These are phyloP conservation scores for Dendrophyllia cribrosa DNA, from an alignment of 64 coral and sea anemone genomes.

Conservation along the genomic window DNA sequence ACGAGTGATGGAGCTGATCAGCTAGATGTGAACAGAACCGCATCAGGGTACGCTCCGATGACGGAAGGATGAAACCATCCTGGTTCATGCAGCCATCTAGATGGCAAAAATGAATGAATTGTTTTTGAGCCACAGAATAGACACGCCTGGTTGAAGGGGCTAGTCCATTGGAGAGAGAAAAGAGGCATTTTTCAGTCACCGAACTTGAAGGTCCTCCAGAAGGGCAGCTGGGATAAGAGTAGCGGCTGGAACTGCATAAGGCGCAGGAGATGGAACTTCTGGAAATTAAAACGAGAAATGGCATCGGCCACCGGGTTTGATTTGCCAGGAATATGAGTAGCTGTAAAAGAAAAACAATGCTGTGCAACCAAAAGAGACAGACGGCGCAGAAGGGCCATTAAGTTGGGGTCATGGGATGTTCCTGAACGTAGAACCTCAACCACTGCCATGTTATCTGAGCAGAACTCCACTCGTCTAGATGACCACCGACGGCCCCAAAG, in stretches of 20 bases:
- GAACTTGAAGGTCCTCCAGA: too few species aligned
- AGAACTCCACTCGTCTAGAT: too few species aligned
- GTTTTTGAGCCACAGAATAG: too few species aligned
- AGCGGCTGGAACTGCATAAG: not conserved
- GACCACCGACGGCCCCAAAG: too few species aligned
- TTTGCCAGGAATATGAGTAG: not conserved
- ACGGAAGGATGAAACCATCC: too few species aligned
- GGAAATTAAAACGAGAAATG: conserved; percentile 33
- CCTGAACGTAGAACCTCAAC: too few species aligned
- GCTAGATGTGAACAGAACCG: too few species aligned
- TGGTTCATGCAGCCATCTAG: too few species aligned
- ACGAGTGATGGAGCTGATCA: too few species aligned
- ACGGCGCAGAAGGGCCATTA: conserved; percentile 3
- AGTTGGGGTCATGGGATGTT: not conserved
- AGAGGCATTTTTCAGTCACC: not conserved
- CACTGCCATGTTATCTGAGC: too few species aligned
- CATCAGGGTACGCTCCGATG: too few species aligned
- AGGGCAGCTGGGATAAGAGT: not conserved
- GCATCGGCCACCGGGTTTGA: not conserved
- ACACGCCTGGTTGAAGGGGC: conserved; percentile 31
- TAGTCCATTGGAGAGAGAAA: not conserved
- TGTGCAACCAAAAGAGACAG: not conserved
- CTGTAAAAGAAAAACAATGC: conserved; percentile 19
- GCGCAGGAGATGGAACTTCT: conserved; percentile 2
- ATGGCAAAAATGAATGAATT: too few species aligned